Evolutionary conservation across 2,797 vertebrate species (phyloP).

Genomic region (Perodicticus potto): DNA sequence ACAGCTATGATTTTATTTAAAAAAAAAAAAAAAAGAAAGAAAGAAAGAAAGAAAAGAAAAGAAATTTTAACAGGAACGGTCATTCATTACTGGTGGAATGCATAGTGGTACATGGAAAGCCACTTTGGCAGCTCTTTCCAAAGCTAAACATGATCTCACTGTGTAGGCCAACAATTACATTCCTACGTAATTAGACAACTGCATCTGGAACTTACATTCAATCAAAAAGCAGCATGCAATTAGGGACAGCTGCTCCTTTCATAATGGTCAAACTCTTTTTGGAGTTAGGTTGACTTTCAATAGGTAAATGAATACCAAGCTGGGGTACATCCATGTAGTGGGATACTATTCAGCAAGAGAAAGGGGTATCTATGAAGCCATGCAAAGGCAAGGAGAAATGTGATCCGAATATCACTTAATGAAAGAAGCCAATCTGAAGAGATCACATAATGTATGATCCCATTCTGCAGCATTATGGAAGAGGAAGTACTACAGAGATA

Average conservation of each 20-base stretch:
- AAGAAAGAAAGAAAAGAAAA: too few species aligned
- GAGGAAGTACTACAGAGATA: neutral
- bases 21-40: too few species aligned
- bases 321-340: too few species aligned
- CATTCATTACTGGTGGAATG: neutral
- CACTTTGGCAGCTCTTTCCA: neutral
- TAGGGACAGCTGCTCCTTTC: neutral
- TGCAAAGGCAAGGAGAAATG: too few species aligned
- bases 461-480: neutral
- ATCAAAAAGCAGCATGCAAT: neutral
- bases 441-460: neutral
- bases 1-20: too few species aligned
- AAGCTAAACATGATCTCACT: neutral
- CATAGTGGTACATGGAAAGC: accelerated
- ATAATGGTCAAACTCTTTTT: neutral
- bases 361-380: too few species aligned
- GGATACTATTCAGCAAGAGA: neutral
- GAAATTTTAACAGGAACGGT: neutral
- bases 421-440: neutral
- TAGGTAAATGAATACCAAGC: neutral
- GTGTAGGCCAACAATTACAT: neutral
- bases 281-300: neutral
- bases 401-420: accelerated
- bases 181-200: neutral
- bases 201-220: neutral